Evolutionary conservation across 2,888 invertebrate genomes (phyloP).

Genomic region (Apantesis nais): DNA sequence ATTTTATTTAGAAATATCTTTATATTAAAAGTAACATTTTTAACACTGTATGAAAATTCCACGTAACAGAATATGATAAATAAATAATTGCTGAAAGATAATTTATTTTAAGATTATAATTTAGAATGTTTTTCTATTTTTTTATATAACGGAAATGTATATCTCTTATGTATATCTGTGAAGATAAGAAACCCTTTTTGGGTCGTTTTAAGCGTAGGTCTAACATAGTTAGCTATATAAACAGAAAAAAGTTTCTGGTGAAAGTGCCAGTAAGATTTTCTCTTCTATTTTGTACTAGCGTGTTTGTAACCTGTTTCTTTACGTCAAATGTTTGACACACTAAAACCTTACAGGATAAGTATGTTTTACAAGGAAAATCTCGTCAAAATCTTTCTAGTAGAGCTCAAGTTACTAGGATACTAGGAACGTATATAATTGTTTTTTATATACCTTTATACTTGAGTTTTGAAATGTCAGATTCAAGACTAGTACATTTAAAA

Average conservation of each 20-base stretch:
- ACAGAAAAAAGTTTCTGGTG: not conserved
- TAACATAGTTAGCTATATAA: not conserved
- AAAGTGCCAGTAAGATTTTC: not conserved
- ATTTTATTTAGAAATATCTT: too few relatives aligned
- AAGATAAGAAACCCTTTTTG: not conserved
- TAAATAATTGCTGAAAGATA: too few relatives aligned
- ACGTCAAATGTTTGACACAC: slow-evolving; percentile 14
- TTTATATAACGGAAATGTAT: not conserved
- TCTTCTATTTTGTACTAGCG: not conserved
- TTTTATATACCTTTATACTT: slow-evolving; percentile 1
- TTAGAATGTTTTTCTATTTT: too few relatives aligned
- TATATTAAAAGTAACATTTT: too few relatives aligned
- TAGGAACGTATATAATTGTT: not conserved
- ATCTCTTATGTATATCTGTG: not conserved
- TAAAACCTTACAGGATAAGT: slow-evolving; percentile 15
- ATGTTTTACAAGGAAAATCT: slow-evolving; percentile 9
- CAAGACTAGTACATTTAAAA: not conserved
- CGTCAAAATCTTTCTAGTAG: slow-evolving; percentile 8
- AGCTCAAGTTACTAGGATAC: slow-evolving; percentile 10
- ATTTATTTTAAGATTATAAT: too few relatives aligned
- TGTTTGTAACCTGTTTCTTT: slow-evolving; percentile 6
- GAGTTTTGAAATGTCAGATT: not conserved
- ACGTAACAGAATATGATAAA: too few relatives aligned
- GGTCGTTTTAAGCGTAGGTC: not conserved
- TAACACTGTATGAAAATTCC: too few relatives aligned